Percentiles rank a stretch among this genome's conserved stretches.
phyloP scores from a whole-genome alignment of 2,888 invertebrate species.

The Anodontia alba region DNA sequence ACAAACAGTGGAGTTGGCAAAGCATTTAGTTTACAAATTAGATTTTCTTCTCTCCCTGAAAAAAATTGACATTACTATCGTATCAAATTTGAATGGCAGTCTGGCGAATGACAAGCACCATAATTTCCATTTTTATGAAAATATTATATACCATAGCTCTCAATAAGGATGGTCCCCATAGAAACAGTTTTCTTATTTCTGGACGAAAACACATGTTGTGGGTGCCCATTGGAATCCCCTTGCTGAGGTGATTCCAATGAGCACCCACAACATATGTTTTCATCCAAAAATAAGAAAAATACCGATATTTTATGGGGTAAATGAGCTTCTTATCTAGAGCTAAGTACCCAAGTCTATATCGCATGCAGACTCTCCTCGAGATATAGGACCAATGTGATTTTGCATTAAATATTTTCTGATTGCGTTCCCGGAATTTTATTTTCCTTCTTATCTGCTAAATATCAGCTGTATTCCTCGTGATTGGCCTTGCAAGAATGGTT shows the following conservation, averaged over 20 bases:
- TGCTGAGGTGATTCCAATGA: no score
- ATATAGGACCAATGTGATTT: not conserved
- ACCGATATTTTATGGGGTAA: no score
- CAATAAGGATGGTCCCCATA: no score
- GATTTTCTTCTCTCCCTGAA: not conserved
- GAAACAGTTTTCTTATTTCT: no score
- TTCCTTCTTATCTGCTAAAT: constrained; percentile 1
- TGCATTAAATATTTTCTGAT: constrained; percentile 17
- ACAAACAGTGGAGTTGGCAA: constrained; percentile 3
- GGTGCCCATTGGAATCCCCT: no score
- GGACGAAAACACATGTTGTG: no score
- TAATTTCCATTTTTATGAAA: constrained; percentile 16
- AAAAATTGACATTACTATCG: constrained; percentile 14
- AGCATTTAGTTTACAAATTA: constrained; percentile 17
- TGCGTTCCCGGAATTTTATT: constrained; percentile 2
- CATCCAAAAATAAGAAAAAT: no score
- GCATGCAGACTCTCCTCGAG: not conserved
- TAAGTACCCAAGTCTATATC: not conserved
- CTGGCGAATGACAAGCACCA: not conserved
- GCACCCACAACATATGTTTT: no score
- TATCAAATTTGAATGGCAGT: constrained; percentile 15
- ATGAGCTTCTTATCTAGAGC: no score
- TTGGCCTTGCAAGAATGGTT: constrained; percentile 50
- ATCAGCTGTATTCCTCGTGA: constrained; percentile 19
- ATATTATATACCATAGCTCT: constrained; percentile 11